Evolutionary conservation across 2,113 vertebrate genomes (phyloP).

Genomic region (Struthio camelus): DNA sequence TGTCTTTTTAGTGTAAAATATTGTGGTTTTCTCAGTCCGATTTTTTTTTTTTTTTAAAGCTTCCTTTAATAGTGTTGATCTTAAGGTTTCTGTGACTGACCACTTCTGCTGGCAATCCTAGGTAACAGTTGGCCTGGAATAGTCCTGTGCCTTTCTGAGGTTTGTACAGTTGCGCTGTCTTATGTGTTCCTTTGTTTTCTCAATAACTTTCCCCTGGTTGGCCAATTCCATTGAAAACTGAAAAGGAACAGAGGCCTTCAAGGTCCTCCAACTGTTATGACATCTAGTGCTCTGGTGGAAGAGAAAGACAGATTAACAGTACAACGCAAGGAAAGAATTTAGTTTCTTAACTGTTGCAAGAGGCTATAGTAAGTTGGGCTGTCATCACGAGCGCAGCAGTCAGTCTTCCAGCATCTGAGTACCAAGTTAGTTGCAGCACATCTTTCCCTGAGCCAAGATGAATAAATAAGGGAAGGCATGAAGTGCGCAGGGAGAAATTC

Average conservation of each 20-base stretch:
- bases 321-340: not conserved
- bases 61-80: not conserved
- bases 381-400: accelerated
- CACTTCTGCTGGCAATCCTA: not conserved
- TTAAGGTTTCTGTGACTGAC: not conserved
- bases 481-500: not conserved
- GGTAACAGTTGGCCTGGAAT: not conserved
- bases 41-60: not conserved
- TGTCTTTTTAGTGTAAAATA: not conserved
- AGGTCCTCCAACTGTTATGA: not conserved
- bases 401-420: not conserved
- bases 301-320: not conserved
- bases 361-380: no score
- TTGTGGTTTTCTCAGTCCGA: not conserved
- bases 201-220: no score
- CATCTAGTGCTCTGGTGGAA: not conserved
- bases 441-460: not conserved
- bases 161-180: not conserved
- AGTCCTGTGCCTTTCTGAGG: not conserved
- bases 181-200: not conserved
- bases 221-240: not conserved
- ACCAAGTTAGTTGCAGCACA: not conserved
- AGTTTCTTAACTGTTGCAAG: not conserved
- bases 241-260: not conserved
- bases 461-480: not conserved